Evolutionary conservation across 1,140 invertebrate genomes (phyloP).

Genomic region (Hylyphantes graminicola): DNA sequence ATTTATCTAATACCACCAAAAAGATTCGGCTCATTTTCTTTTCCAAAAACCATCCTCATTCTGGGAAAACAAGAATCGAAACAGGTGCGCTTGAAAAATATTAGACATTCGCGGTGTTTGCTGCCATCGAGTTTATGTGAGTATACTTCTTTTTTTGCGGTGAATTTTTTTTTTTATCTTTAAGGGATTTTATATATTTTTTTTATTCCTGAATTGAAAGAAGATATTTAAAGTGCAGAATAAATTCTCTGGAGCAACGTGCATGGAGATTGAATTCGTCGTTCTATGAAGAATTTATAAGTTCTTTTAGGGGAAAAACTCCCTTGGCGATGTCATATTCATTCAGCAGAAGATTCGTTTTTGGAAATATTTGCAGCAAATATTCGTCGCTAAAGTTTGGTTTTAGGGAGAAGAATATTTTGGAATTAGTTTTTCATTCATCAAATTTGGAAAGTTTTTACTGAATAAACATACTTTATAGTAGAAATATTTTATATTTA

Average conservation of each 20-base stretch:
- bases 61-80: constrained; percentile 24
- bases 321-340: constrained; percentile 14
- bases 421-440: too few species aligned
- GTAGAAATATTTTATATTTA: too few species aligned
- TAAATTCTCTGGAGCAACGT: constrained; percentile 34
- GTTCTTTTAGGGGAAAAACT: constrained; percentile 24
- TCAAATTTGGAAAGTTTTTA: too few species aligned
- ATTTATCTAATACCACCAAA: not conserved
- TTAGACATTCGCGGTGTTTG: constrained; percentile 37
- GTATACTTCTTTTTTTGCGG: not conserved
- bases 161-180: not conserved
- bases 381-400: too few species aligned
- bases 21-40: constrained; percentile 21
- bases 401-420: too few species aligned
- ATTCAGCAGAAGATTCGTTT: not conserved
- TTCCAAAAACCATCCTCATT: constrained; percentile 21
- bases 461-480: too few species aligned
- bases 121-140: constrained; percentile 19
- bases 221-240: constrained; percentile 38
- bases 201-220: constrained; percentile 12
- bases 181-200: not conserved
- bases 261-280: not conserved
- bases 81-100: constrained; percentile 32
- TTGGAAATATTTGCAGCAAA: too few species aligned
- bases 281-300: constrained; percentile 20